Conservation (phyloP, 2,113 vertebrate genomes). For the Pterocles gutturalis region DNA sequence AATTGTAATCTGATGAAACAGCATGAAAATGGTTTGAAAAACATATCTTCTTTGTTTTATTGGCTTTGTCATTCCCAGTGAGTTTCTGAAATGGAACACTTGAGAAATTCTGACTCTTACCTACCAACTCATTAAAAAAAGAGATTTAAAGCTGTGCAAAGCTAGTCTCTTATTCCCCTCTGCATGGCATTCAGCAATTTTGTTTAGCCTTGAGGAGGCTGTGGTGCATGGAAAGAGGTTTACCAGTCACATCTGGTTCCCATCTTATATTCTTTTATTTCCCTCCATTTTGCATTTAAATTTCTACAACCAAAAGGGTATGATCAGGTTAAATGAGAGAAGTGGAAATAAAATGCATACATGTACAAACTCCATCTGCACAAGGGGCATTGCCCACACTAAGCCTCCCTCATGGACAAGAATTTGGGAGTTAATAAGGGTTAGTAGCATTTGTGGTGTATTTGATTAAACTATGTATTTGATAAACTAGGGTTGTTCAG, state of each 20-base stretch:
- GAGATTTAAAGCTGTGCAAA: background rate
- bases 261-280: background rate
- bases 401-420: background rate
- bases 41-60: background rate
- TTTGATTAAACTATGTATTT: background rate
- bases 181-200: background rate
- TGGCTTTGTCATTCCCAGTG: background rate
- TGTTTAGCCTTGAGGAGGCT: background rate
- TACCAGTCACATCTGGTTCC: background rate
- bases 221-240: background rate
- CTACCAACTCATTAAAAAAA: background rate
- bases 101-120: background rate
- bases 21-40: background rate
- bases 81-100: background rate
- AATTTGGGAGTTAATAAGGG: background rate
- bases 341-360: background rate
- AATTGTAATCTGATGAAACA: background rate
- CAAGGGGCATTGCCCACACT: background rate
- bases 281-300: background rate
- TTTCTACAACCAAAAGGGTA: background rate
- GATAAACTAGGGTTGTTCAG: too few species aligned
- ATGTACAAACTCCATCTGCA: background rate
- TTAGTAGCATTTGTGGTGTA: background rate
- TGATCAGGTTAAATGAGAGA: background rate
- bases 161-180: background rate